phyloP scores from a whole-genome alignment of 2,888 invertebrate species.

The Netelia virgata region DNA sequence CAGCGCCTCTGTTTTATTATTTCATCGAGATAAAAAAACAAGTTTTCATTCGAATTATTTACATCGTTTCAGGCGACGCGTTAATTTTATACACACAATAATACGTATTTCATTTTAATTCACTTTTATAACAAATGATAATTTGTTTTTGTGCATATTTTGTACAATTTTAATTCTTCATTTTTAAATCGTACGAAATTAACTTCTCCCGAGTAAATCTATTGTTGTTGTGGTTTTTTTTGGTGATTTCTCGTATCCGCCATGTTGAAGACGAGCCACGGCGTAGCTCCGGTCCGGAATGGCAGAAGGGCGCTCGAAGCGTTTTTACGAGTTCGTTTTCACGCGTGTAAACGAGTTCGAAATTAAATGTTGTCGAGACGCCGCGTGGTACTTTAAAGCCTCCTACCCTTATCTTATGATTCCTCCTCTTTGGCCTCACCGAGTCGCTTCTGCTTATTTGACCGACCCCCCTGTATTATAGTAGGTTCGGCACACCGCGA shows the following conservation, averaged over 20 bases:
- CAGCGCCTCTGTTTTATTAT: neutral
- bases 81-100: too few species aligned
- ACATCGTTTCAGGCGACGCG: too few species aligned
- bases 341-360: constrained; percentile 59
- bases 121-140: neutral
- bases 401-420: constrained; percentile 10
- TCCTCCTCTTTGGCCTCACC: constrained; percentile 27
- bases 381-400: constrained; percentile 57
- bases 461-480: constrained; percentile 43
- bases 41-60: too few species aligned
- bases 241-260: neutral
- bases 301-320: neutral
- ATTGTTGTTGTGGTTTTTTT: neutral
- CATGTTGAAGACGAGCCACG: neutral
- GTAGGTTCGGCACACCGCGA: constrained; percentile 3
- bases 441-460: constrained; percentile 18
- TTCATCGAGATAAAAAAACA: neutral
- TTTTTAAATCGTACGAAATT: neutral
- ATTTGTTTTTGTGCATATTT: neutral
- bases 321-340: constrained; percentile 58
- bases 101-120: neutral
- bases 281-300: neutral
- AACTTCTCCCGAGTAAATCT: neutral
- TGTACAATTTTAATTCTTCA: neutral
- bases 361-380: constrained; percentile 51